Evolutionary conservation across 2,888 invertebrate genomes (phyloP).

Genomic region (Aspidiotus rigidus): DNA sequence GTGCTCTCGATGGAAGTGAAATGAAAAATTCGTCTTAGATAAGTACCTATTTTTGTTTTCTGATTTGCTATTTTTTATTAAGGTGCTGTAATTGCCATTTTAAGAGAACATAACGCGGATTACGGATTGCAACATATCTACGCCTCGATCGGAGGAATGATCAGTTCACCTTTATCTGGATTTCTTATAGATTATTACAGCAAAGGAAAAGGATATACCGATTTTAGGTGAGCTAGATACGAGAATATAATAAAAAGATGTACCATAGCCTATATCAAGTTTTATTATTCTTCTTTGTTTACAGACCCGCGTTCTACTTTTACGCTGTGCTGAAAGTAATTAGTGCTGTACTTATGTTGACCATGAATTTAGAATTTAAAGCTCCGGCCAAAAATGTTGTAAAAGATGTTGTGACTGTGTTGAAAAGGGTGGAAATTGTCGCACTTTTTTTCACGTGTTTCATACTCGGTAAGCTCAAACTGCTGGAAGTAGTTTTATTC

Average conservation of each 20-base stretch:
- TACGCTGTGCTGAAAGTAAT: conserved; percentile 61
- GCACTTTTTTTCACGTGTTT: conserved; percentile 64
- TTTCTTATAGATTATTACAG: conserved; percentile 66
- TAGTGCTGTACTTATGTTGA: conserved; percentile 58
- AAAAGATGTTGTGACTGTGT: conserved; percentile 56
- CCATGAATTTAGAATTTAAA: conserved; percentile 66
- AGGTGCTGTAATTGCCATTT: conserved; percentile 63
- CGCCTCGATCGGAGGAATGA: conserved; percentile 67
- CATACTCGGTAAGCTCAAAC: conserved; percentile 53
- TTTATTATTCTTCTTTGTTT: neutral
- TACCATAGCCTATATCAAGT: neutral
- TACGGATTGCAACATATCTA: conserved; percentile 68
- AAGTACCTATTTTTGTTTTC: no score
- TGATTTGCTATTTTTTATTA: no score
- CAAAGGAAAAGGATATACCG: conserved; percentile 57
- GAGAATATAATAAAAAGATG: neutral
- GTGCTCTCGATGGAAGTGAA: no score
- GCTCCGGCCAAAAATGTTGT: conserved; percentile 61
- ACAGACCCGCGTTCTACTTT: conserved; percentile 66
- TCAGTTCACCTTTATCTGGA: conserved; percentile 67
- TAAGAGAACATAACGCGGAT: conserved; percentile 65
- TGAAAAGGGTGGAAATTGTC: conserved; percentile 60
- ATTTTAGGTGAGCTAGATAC: conserved; percentile 52
- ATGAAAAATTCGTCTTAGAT: no score
- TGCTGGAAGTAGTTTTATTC: neutral